Conservation (phyloP, 2,797 vertebrate genomes). For the Pangasius mekongensis region DNA sequence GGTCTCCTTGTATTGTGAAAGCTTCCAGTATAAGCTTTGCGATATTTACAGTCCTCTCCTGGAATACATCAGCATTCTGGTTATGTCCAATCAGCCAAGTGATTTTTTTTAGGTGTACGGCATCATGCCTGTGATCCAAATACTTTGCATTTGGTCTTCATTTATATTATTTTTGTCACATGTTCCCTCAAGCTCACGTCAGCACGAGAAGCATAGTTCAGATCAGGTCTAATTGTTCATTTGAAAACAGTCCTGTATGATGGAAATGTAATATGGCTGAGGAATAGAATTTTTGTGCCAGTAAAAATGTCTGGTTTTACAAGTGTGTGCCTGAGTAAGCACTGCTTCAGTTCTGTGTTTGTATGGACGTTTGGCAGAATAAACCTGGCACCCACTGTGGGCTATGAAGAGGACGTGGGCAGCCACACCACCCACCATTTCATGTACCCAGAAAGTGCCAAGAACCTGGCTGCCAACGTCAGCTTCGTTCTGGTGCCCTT, state of each 20-base stretch:
- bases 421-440: slow-evolving; percentile 95
- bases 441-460: slow-evolving; percentile 99
- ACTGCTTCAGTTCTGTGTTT: slow-evolving; percentile 26
- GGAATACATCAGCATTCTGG: background rate
- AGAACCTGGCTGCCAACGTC: slow-evolving; percentile 93
- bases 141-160: background rate
- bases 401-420: slow-evolving; percentile 93
- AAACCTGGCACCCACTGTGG: slow-evolving; percentile 95
- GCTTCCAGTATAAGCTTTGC: background rate
- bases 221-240: slow-evolving; percentile 5
- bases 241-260: slow-evolving; percentile 9
- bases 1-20: background rate
- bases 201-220: background rate
- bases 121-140: background rate
- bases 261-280: slow-evolving; percentile 26
- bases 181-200: background rate
- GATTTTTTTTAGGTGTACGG: background rate
- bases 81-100: slow-evolving; percentile 11
- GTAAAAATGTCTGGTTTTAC: slow-evolving; percentile 21
- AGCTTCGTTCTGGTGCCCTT: slow-evolving; percentile 98
- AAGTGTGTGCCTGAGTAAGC: slow-evolving; percentile 16
- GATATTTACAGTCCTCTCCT: background rate
- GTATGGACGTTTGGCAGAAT: slow-evolving; percentile 77
- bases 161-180: slow-evolving; percentile 1
- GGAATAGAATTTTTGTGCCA: slow-evolving; percentile 14